Evolutionary conservation across 2,797 vertebrate species (phyloP), one percentile per base, ranked within the genome.

Genomic region (Gymnothorax javanicus): DNA sequence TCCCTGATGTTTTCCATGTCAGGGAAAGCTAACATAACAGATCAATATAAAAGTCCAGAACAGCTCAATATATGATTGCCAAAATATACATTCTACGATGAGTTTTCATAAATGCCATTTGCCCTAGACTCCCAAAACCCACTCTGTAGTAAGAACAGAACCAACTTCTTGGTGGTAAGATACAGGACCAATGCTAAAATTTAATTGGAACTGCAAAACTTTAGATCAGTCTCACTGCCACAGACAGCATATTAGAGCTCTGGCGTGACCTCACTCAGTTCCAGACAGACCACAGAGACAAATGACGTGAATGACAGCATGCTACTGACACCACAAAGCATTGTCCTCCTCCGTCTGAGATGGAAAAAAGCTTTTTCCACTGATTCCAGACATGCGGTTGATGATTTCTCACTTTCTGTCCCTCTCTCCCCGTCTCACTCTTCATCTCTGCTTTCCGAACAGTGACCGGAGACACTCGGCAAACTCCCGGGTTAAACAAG

Each of bases 401-500:
- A 56, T 73, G 71, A 73, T 71, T 82, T 27, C n/a, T 20, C 60
- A 4, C 60, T 62, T 17, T 62, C 60, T 62, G 12, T 82, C 62
- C 56, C 5, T 62, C 27, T 27, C 23, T 27, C 2, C 20, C 12
- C 20, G 60, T 27, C 23, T 69, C 67, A n/a, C 67, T 27, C 67
- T 79, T 13, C 15, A 11, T 60, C 59, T 15, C 59, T 60, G 7
- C 7, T 57, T 5, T 56, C 60, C 60, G 60, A 87, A 62, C 75
- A 33, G 69, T 84, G 62, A 71, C n/a, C 25, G 59, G 84, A 84
- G 43, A 84, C 6, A 25, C 15, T 77, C 59, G 64, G 56, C 58
- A 79, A 59, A 87, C 82, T 12, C 7, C 75, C 56, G 81, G 7
- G 60, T 71, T 85, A 62, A 82, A 87, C 58, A 83, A 43, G 56